Conservation (phyloP, 2,113 vertebrate genomes). For the Serilophus lunatus region DNA sequence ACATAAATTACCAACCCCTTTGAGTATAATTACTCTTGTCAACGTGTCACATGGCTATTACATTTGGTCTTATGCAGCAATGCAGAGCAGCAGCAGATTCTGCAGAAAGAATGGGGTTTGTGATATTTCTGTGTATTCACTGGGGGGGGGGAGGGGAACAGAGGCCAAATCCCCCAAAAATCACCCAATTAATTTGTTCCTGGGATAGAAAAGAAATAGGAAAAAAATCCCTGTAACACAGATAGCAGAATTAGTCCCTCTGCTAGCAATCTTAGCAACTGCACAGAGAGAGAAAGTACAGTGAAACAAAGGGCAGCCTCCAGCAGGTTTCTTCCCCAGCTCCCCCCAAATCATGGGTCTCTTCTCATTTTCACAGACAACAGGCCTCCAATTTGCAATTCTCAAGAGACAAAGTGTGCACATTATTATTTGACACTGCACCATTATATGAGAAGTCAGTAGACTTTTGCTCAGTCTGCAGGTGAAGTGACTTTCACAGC, state of each 20-base stretch:
- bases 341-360: neutral
- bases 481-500: slow-evolving; percentile 31
- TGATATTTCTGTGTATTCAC: neutral
- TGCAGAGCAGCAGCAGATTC: neutral
- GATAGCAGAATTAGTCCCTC: neutral
- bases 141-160: neutral
- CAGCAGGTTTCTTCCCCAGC: neutral
- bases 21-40: slow-evolving; percentile 55
- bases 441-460: neutral
- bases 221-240: neutral
- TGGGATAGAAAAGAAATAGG: neutral
- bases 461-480: slow-evolving; percentile 19
- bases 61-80: neutral
- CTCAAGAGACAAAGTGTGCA: neutral
- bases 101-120: neutral
- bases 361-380: neutral
- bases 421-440: neutral
- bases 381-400: neutral
- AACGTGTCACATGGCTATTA: slow-evolving; percentile 31
- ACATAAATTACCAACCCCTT: slow-evolving; percentile 28
- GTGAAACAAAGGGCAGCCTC: neutral
- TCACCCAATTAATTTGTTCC: neutral
- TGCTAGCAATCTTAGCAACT: neutral
- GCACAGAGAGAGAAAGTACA: neutral
- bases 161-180: neutral